Conservation (phyloP, 2,113 vertebrate genomes). For the Madoqua kirkii region DNA sequence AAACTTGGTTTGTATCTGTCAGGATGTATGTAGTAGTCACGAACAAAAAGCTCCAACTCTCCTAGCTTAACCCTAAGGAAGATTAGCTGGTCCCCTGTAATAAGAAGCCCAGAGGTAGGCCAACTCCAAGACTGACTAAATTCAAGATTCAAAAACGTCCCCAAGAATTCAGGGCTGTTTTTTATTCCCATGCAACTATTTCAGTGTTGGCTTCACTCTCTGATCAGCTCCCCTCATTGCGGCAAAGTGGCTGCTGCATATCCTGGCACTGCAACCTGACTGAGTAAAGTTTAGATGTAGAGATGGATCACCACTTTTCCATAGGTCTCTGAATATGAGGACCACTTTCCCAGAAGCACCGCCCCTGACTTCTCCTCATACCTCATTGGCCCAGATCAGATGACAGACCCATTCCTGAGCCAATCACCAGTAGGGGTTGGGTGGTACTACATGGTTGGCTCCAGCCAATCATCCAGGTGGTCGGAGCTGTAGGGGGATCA, state of each 20-base stretch:
- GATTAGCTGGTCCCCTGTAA: background rate
- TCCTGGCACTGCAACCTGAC: background rate
- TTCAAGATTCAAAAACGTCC: background rate
- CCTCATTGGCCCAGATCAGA: background rate
- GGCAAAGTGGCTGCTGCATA: background rate
- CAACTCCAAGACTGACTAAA: background rate
- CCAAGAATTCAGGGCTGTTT: background rate
- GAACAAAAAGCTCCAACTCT: background rate
- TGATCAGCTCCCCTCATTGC: background rate
- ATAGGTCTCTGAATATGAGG: background rate
- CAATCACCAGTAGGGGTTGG: background rate
- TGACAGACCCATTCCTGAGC: background rate
- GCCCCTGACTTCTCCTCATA: background rate
- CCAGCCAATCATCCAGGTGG: background rate
- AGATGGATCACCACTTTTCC: background rate
- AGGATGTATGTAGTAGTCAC: background rate
- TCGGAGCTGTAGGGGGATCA: background rate
- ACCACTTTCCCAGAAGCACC: background rate
- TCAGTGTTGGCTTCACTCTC: background rate
- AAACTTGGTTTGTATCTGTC: background rate
- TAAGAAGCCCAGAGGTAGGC: background rate
- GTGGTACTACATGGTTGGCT: background rate
- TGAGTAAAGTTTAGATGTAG: background rate
- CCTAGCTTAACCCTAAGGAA: background rate
- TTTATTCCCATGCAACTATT: background rate